These are phyloP conservation scores for Cololabis saira DNA, from an alignment of 2,113 vertebrate species.

Conservation along the genomic window DNA sequence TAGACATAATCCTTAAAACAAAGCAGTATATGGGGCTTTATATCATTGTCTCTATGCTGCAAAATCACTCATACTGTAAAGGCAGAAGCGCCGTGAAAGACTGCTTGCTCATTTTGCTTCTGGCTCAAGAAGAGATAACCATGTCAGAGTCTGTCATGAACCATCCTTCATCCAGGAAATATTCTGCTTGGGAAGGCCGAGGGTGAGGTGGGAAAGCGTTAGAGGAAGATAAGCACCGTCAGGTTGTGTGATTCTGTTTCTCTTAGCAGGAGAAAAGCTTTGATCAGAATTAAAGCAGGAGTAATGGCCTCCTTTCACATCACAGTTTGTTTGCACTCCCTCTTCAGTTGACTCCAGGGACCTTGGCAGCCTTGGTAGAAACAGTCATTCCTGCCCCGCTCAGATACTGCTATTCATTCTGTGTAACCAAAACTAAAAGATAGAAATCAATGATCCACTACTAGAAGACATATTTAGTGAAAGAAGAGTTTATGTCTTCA, in stretches of 20 bases:
- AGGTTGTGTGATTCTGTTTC: conserved; percentile 31
- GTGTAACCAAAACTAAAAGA: too few species aligned
- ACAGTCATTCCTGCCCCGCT: conserved; percentile 35
- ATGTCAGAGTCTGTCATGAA: conserved; percentile 14
- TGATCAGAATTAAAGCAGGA: conserved; percentile 30
- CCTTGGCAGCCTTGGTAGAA: conserved; percentile 30
- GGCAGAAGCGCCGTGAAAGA: conserved; percentile 15
- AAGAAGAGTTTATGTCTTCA: neutral
- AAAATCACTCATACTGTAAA: conserved; percentile 11
- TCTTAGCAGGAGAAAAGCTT: conserved; percentile 23
- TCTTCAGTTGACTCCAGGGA: conserved; percentile 25
- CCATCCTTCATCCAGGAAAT: conserved; percentile 37
- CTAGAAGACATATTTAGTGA: neutral
- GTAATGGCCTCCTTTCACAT: conserved; percentile 36
- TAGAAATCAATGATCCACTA: too few species aligned
- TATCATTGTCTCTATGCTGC: neutral
- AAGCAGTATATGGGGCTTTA: neutral
- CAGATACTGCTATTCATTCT: conserved; percentile 13
- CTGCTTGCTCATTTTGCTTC: conserved; percentile 15
- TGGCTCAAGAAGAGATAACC: conserved; percentile 11
- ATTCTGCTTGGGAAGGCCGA: conserved; percentile 21
- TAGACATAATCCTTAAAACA: conserved; percentile 11
- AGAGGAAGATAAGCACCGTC: conserved; percentile 25
- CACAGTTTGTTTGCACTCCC: conserved; percentile 23
- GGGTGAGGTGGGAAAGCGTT: conserved; percentile 28